Evolutionary conservation across 2,888 invertebrate genomes (phyloP).

Genomic region (Drosophila percnosoma): DNA sequence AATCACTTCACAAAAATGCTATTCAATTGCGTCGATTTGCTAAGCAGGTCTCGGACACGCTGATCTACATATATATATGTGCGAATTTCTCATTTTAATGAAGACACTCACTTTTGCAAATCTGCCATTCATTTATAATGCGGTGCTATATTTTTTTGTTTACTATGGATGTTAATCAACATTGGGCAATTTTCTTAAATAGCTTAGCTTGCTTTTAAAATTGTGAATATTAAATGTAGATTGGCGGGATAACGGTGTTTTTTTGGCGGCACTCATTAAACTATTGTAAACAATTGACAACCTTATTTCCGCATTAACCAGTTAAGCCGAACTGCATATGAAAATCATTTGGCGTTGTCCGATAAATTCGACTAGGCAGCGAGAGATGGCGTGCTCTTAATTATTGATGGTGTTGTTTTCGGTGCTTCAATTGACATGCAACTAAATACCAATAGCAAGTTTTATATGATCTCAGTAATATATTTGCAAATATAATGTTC

Average conservation of each 20-base stretch:
- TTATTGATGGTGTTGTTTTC: slow-evolving; percentile 30
- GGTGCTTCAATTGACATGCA: slow-evolving; percentile 37
- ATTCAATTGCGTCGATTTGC: slow-evolving; percentile 4
- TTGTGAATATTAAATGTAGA: slow-evolving; percentile 1
- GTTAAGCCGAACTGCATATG: slow-evolving; percentile 38
- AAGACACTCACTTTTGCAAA: slow-evolving; percentile 25
- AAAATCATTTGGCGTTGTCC: slow-evolving; percentile 36
- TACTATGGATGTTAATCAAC: slow-evolving; percentile 44
- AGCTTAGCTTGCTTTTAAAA: slow-evolving; percentile 22
- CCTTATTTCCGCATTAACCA: slow-evolving; percentile 67
- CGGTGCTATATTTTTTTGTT: slow-evolving; percentile 29
- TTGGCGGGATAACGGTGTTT: slow-evolving; percentile 29
- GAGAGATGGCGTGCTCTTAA: slow-evolving; percentile 59
- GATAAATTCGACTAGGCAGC: slow-evolving; percentile 33
- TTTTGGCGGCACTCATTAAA: slow-evolving; percentile 46
- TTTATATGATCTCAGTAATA: slow-evolving; percentile 10
- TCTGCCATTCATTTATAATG: slow-evolving; percentile 45
- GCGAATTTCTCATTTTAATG: slow-evolving; percentile 40
- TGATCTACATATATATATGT: neutral
- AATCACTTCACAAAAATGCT: slow-evolving; percentile 51
- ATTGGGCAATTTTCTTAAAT: slow-evolving; percentile 12
- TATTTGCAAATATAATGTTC: neutral
- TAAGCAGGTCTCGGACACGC: slow-evolving; percentile 4
- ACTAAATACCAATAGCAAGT: slow-evolving; percentile 28
- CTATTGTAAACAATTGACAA: slow-evolving; percentile 38